Evolutionary conservation across 2,113 vertebrate genomes (phyloP), one percentile per base, ranked within the genome.

Genomic region (Propithecus coquereli): DNA sequence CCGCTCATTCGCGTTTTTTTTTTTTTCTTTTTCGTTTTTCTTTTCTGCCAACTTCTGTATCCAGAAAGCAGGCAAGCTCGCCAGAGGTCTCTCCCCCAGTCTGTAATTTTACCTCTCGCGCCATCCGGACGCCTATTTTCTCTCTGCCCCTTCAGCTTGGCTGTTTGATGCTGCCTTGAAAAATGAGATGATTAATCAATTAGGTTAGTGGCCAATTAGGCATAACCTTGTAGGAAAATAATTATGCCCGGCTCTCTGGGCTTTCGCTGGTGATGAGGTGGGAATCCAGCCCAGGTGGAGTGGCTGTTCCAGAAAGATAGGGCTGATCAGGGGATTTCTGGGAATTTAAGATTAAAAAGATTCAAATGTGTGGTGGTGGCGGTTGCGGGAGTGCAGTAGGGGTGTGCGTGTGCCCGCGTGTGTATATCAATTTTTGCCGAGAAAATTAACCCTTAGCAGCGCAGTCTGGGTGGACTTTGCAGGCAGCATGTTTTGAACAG

Each of bases 171-270:
- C 82, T 97, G 97, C 52, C 93, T 95, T 95, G 57, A 93, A 96
- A 93, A 30, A 97, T 93, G 18, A 93, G 97, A 66, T 97, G 97
- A 98, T 98, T 97, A 97, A 98, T 98, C 98, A 87, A 98, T 96
- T 94, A 97, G 97, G 97, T 97, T 97, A 96, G 98, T 97, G 98
- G 95, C 94, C 96, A 98, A 98, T 98, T 98, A 98, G 97, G 97
- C 98, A 92, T 96, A 98, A 97, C 97, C 97, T 96, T 97, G 98
- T 95, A 97, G 97, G 76, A 98, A 98, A 98, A 98, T 97, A 97
- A 98, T 97, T 97, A 96, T 40, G 92, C 80, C 9, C 32, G 77
- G 90, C 63, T 97, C 10, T 77, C 14, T 89, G 93, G 92, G 97
- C 54, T 96, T 97, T 97, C 94, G 45, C 40, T 71, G 13, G 97